Base-by-base conservation (phyloP, 2,113 vertebrate species). In the Urocitellus parryii region DNA sequence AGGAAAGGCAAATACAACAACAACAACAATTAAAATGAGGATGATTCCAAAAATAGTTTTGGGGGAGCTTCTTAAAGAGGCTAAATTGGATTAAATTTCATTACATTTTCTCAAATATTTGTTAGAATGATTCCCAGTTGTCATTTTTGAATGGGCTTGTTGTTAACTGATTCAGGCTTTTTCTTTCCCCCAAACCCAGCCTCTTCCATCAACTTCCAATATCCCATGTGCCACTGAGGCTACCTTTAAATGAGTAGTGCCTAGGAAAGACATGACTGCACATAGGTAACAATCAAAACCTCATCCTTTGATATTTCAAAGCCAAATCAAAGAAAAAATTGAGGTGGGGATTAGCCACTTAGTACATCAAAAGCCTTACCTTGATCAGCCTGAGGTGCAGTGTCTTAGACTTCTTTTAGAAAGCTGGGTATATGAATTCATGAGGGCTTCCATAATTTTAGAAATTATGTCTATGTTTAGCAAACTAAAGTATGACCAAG, bases 51-150 rank as follows among this genome's bases (percentile, higher is more conserved):
- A 39, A 18, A 56, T 16, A 56, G 3, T n/a, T 32, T 37, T 32
- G 0, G 18, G n/a, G 45, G 4, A 10, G 25, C 17, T 94, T 70
- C 48, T 63, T 68, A 39, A 88, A 63, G 24, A 51, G 20, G 13
- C 6, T 63, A 70, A 45, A 34, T 63, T 56, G 20, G 34, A 42
- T 10, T 61, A 82, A 22, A 37, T 63, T 53, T 56, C 53, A 14
- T 34, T 88, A 16, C 32, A 32, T 93, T 58, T 81, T 96, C 74
- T 85, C 34, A 81, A 73, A 51, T 45, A 72, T 56, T 95, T 77
- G 18, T 58, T 85, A 91, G n/a, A 74, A 58, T 37, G 34, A 73
- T 51, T 39, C 88, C 74, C 32, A 88, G 0, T 77, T 82, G 32
- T 48, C 29, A 18, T 84, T 93, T 90, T 95, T 80, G 56, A 24